Conservation (phyloP, 2,888 invertebrate genomes). For the Xestia sexstrigata region DNA sequence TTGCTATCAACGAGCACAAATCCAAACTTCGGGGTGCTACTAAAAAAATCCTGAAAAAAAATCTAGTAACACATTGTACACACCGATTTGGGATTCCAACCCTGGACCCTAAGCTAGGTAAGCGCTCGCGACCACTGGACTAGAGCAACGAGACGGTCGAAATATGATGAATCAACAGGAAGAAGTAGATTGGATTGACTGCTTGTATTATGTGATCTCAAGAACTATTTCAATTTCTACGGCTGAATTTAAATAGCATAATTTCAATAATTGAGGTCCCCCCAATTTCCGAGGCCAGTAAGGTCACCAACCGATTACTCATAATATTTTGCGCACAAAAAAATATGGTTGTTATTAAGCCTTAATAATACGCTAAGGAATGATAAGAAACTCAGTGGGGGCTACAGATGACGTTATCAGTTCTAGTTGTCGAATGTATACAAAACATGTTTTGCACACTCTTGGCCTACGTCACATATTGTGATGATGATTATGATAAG, state of each 20-base stretch:
- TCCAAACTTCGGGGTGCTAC: neutral
- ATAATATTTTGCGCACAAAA: conserved; percentile 15
- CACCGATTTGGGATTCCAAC: neutral
- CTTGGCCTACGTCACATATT: conserved; percentile 20
- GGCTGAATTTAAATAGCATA: neutral
- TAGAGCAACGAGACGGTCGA: too few relatives aligned
- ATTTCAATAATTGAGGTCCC: too few relatives aligned
- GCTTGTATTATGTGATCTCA: neutral
- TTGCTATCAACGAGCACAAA: neutral
- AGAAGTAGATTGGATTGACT: neutral
- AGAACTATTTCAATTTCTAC: neutral
- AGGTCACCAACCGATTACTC: conserved; percentile 19
- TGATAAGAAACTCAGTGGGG: conserved; percentile 55
- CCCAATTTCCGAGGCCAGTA: neutral
- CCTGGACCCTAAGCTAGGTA: neutral
- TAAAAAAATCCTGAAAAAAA: neutral
- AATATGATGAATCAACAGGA: neutral
- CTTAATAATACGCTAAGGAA: neutral
- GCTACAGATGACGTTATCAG: conserved; percentile 26
- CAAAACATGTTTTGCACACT: conserved; percentile 54
- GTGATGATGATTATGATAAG: neutral
- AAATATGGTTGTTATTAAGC: conserved; percentile 24
- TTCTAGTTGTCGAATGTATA: neutral
- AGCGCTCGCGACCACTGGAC: too few relatives aligned
- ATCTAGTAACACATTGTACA: neutral